Evolutionary conservation across 2,888 invertebrate genomes (phyloP).

Genomic region (Acanthosepion esculentum): DNA sequence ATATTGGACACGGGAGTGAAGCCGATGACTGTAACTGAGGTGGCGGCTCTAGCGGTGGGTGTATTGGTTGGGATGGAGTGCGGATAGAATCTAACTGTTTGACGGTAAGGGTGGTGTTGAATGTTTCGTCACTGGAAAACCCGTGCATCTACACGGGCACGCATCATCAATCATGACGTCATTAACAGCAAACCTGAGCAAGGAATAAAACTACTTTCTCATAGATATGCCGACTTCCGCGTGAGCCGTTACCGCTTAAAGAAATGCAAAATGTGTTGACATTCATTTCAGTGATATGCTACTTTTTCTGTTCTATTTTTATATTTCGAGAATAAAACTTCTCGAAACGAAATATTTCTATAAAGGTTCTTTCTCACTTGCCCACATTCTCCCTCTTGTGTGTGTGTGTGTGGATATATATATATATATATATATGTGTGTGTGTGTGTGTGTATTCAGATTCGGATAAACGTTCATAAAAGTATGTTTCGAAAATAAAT

Average conservation of each 20-base stretch:
- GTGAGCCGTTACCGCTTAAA: background rate
- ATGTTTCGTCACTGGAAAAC: slow-evolving; percentile 5
- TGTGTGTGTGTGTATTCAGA: no score
- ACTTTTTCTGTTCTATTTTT: no score
- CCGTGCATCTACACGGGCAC: background rate
- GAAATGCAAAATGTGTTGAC: background rate
- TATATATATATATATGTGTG: no score
- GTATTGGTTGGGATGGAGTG: background rate
- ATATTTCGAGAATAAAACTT: no score
- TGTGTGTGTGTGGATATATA: no score
- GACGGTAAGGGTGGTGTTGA: background rate
- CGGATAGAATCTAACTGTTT: background rate
- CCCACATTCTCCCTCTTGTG: no score
- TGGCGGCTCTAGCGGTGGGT: background rate
- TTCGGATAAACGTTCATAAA: no score
- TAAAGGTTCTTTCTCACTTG: no score
- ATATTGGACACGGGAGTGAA: background rate
- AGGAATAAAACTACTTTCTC: background rate
- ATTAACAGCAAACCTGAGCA: background rate
- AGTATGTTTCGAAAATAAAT: no score
- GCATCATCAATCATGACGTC: slow-evolving; percentile 24
- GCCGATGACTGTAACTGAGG: background rate
- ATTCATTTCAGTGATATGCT: no score
- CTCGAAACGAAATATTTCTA: no score
- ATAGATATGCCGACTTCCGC: background rate